Conservation (phyloP, 1,140 invertebrate species). For the Musca domestica region DNA sequence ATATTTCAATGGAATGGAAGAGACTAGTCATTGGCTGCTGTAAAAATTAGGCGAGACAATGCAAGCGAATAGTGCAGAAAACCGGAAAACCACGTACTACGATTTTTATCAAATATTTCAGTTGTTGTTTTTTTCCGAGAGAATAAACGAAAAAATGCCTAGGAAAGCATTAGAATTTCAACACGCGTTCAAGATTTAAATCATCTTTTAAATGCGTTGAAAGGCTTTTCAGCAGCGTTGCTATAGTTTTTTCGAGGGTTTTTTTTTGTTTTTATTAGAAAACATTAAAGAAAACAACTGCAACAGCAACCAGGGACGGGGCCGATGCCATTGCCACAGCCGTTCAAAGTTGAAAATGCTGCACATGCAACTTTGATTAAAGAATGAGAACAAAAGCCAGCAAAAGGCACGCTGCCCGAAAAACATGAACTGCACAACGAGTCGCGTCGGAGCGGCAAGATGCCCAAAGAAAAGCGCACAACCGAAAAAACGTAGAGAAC, state of each 20-base stretch:
- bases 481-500: slow-evolving; percentile 17
- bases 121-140: neutral
- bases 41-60: too few species aligned
- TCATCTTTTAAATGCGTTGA: slow-evolving; percentile 19
- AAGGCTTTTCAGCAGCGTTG: neutral
- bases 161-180: slow-evolving; percentile 18
- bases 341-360: neutral
- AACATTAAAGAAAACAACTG: slow-evolving; percentile 13
- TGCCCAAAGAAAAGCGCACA: neutral
- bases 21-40: too few species aligned
- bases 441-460: neutral
- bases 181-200: slow-evolving; percentile 17
- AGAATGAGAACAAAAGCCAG: neutral
- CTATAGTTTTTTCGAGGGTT: neutral
- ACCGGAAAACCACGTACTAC: slow-evolving; percentile 13
- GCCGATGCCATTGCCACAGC: neutral
- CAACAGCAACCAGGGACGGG: neutral
- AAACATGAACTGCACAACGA: neutral
- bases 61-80: too few species aligned
- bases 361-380: slow-evolving; percentile 16
- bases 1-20: too few species aligned
- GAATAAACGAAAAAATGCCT: neutral
- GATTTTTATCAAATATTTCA: slow-evolving; percentile 1
- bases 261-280: slow-evolving; percentile 16
- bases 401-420: neutral